Evolutionary conservation across 2,797 vertebrate species (phyloP), one percentile per base, ranked within the genome.

Genomic region (Coracias cyanogaster): DNA sequence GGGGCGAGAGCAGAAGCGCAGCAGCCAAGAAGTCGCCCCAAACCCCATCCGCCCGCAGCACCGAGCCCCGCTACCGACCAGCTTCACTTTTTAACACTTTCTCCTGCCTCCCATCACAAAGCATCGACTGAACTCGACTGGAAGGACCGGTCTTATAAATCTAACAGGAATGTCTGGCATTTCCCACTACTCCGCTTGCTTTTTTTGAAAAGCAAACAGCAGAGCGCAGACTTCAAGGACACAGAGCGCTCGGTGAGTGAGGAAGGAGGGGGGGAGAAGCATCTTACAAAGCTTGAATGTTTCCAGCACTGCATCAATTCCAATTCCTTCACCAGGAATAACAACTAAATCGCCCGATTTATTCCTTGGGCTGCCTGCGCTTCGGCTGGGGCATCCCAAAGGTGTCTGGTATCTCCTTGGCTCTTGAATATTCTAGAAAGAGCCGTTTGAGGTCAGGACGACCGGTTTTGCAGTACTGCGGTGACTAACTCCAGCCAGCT

Each of bases 401-500:
- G 15, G 21, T 24, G n/a, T n/a, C 77, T 81, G 65, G 7, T 65
- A 60, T 25, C 71, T 90, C 31, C 31, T 5, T 4, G 5, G 49
- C 33, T 78, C 55, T 22, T 48, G 86, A 95, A 89, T 29, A 18
- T 94, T 97, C 94, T 79, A 90, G 86, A 94, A 80, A 54, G 58
- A 87, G 52, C 65, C 10, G 6, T 60, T 0, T 48, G 73, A 73
- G 35, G 69, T 57, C 10, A 15, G 66, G 61, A 54, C 1, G 1
- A 46, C 33, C 1, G 1, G 66, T 71, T 93, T 33, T 41, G 13
- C 72, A 70, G 70, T 1, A 86, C 22, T 0, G 15, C 78, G 43
- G 51, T 82, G 83, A 95, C 86, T 28, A 92, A 93, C 22, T n/a
- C 25, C 33, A 71, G 84, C 64, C 84, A 91, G 49, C 81, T 91